Evolutionary conservation across 2,113 vertebrate species (phyloP).

Genomic region (Saguinus midas): DNA sequence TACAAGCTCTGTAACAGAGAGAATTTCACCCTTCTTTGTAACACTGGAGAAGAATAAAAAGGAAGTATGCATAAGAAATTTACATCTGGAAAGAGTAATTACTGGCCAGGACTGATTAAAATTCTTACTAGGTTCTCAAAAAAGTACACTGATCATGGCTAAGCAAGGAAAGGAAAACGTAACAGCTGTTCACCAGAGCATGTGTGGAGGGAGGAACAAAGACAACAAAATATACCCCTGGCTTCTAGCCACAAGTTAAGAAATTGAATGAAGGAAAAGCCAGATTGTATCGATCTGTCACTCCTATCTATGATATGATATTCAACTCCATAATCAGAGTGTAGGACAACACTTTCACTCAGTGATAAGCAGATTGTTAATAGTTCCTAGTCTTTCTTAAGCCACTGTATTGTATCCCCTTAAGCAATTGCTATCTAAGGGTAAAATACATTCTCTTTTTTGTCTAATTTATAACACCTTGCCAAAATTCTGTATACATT

Average conservation of each 20-base stretch:
- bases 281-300: conserved; percentile 66
- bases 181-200: conserved; percentile 54
- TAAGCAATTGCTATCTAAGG: not conserved
- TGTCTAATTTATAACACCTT: not conserved
- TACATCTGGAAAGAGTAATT: conserved; percentile 50
- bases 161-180: conserved; percentile 7
- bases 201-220: conserved; percentile 55
- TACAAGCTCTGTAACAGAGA: not conserved
- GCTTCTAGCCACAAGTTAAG: conserved; percentile 48
- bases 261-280: conserved; percentile 54
- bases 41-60: conserved; percentile 51
- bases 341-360: not conserved
- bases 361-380: not conserved
- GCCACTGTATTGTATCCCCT: not conserved
- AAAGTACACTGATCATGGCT: conserved; percentile 19
- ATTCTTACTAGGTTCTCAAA: conserved; percentile 51
- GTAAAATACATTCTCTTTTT: not conserved
- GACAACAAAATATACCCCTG: conserved; percentile 62
- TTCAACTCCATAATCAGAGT: conserved; percentile 7
- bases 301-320: conserved; percentile 32
- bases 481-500: not conserved
- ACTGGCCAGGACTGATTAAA: conserved; percentile 55
- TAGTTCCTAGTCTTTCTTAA: not conserved
- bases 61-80: not conserved
- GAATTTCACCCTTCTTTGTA: not conserved